Evolutionary conservation across 2,797 vertebrate species (phyloP).

Genomic region (Scolopax rusticola): DNA sequence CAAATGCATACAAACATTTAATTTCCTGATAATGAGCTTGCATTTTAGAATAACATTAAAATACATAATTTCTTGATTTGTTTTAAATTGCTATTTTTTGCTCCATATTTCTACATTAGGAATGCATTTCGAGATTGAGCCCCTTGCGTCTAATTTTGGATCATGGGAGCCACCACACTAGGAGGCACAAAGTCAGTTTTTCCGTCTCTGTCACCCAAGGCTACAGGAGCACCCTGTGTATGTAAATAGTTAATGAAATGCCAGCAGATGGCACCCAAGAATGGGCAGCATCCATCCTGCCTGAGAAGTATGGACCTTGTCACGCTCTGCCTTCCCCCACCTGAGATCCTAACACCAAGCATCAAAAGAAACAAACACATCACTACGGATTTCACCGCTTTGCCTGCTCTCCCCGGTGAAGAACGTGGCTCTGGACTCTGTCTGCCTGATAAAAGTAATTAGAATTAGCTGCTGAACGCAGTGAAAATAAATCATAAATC

Average conservation of each 20-base stretch:
- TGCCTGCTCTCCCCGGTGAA: neutral
- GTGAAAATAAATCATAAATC: neutral
- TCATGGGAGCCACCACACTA: neutral
- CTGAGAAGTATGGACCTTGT: neutral
- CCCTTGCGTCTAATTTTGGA: neutral
- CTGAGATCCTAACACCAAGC: neutral
- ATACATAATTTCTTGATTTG: neutral
- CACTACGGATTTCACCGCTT: neutral
- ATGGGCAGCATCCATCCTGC: neutral
- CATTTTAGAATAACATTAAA: neutral
- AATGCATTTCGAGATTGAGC: neutral
- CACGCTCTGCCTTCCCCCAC: neutral
- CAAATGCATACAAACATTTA: neutral
- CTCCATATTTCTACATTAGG: neutral
- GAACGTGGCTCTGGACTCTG: neutral
- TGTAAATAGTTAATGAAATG: slow-evolving; percentile 24
- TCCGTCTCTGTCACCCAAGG: neutral
- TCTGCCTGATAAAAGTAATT: neutral
- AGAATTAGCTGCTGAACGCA: neutral
- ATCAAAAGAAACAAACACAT: neutral
- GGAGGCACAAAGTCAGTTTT: neutral
- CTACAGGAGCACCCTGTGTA: neutral
- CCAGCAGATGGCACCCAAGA: slow-evolving; percentile 64
- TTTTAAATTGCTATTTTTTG: neutral
- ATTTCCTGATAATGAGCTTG: neutral